phyloP scores from a whole-genome alignment of 2,113 vertebrate species.

The Danionella cerebrum region DNA sequence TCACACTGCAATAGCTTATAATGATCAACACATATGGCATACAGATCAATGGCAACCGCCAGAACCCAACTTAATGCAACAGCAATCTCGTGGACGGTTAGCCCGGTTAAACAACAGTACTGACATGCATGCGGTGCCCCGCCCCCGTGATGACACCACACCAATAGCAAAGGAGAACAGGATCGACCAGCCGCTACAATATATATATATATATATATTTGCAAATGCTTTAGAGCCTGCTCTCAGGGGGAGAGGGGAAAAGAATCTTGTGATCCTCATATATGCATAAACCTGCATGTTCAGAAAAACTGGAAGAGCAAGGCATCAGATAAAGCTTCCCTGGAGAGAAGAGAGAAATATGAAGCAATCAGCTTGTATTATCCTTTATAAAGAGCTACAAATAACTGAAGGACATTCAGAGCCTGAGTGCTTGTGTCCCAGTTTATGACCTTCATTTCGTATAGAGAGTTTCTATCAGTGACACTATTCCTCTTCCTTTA shows the following conservation, averaged over 20 bases:
- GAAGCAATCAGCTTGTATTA: not conserved
- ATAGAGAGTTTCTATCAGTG: conserved; percentile 34
- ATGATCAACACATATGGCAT: too few relatives aligned
- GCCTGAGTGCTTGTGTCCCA: conserved; percentile 7
- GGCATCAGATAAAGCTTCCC: not conserved
- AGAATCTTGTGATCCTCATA: not conserved
- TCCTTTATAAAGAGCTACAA: conserved; percentile 29
- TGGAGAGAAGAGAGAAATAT: not conserved
- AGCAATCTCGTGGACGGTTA: too few relatives aligned
- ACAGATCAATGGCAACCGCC: too few relatives aligned
- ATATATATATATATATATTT: too few relatives aligned
- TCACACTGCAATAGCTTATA: too few relatives aligned
- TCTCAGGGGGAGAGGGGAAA: not conserved
- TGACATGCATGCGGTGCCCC: too few relatives aligned
- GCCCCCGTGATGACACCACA: too few relatives aligned
- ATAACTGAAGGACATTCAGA: conserved; percentile 47
- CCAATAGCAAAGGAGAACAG: too few relatives aligned
- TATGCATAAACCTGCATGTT: not conserved
- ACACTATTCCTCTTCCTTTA: not conserved
- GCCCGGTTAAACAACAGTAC: too few relatives aligned
- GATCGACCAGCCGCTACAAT: too few relatives aligned
- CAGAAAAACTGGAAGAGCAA: not conserved
- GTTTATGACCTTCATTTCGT: conserved; percentile 36
- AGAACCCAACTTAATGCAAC: too few relatives aligned
- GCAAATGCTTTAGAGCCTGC: not conserved